Percentiles rank a stretch among this genome's conserved stretches.
phyloP scores from a whole-genome alignment of 2,113 vertebrate species.

The Sebastes schlegelii region DNA sequence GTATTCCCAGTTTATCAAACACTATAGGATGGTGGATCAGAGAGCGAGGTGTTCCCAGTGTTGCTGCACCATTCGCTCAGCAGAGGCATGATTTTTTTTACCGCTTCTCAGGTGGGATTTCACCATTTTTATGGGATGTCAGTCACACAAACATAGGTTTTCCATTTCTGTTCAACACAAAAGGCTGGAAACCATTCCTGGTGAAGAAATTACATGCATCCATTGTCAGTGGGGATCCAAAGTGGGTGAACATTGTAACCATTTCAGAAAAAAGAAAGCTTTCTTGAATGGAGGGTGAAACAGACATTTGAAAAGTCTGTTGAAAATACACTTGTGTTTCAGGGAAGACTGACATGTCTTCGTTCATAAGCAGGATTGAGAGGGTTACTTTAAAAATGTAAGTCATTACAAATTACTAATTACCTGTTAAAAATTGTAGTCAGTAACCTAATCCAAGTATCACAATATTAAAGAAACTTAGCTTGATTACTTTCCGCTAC shows the following conservation, averaged over 20 bases:
- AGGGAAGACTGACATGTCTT: neutral
- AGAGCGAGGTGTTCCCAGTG: neutral
- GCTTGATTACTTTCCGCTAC: no score
- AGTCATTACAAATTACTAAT: no score
- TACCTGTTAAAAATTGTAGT: no score
- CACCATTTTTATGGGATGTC: constrained; percentile 28
- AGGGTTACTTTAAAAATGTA: no score
- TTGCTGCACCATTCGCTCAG: neutral
- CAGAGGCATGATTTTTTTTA: constrained; percentile 10
- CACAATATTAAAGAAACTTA: no score
- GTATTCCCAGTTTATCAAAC: constrained; percentile 2
- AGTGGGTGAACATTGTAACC: neutral
- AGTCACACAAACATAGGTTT: neutral
- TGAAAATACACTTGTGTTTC: neutral
- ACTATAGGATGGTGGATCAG: neutral
- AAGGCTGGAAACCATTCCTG: neutral
- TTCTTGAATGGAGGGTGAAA: neutral
- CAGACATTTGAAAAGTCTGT: no score
- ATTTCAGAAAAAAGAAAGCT: neutral
- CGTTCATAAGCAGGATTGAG: neutral
- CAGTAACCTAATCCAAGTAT: no score
- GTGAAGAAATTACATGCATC: constrained; percentile 20
- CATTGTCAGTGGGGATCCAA: neutral
- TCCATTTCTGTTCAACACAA: constrained; percentile 5
- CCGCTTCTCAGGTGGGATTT: neutral